phyloP scores from a whole-genome alignment of 2,888 invertebrate genomes.

The Onchidella celtica region DNA sequence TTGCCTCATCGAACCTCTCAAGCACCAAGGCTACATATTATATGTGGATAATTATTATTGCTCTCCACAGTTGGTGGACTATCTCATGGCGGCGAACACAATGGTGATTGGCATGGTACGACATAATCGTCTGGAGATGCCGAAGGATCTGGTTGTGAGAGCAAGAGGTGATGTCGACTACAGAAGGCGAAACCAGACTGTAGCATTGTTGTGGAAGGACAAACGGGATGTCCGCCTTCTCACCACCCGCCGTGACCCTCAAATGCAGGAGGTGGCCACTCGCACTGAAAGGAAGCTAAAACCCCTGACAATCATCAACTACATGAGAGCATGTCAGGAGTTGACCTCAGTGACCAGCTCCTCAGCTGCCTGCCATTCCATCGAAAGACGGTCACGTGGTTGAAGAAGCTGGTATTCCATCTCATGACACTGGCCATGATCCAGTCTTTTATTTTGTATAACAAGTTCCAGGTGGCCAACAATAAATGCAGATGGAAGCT shows the following conservation, averaged over 20 bases:
- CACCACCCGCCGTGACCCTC: constrained; percentile 12
- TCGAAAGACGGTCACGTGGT: constrained; percentile 48
- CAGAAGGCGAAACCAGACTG: neutral
- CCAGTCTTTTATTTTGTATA: constrained; percentile 17
- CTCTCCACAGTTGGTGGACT: constrained; percentile 16
- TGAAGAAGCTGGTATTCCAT: constrained; percentile 42
- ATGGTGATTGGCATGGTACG: constrained; percentile 37
- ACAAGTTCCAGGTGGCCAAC: neutral
- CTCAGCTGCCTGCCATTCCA: constrained; percentile 30
- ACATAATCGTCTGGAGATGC: constrained; percentile 27
- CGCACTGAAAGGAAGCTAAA: constrained; percentile 28
- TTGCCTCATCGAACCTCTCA: constrained; percentile 17
- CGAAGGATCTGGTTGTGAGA: constrained; percentile 1
- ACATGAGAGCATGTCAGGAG: constrained; percentile 42
- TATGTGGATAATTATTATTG: constrained; percentile 49
- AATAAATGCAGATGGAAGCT: neutral
- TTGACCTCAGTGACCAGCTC: constrained; percentile 36
- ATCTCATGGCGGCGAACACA: constrained; percentile 17
- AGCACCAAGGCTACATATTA: constrained; percentile 10
- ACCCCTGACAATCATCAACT: constrained; percentile 17
- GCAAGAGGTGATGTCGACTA: neutral
- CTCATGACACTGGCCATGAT: constrained; percentile 26
- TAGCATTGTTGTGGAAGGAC: constrained; percentile 34
- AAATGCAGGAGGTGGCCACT: neutral
- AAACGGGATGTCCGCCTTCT: constrained; percentile 33